phyloP scores from a whole-genome alignment of 2,113 vertebrate genomes.

The Vireo altiloquus region DNA sequence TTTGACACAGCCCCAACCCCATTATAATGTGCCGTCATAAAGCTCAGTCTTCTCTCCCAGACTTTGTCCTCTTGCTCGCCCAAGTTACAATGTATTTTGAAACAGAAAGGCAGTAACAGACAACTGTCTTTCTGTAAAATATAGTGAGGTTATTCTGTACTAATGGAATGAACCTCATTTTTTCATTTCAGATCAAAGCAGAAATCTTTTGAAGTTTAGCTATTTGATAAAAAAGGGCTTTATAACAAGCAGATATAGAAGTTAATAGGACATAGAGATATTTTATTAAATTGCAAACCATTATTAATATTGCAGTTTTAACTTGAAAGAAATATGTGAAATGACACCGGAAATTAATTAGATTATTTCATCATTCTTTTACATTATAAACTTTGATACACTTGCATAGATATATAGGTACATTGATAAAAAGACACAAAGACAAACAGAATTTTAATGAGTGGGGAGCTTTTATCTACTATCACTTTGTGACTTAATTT shows the following conservation, averaged over 20 bases:
- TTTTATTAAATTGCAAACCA: conserved; percentile 84
- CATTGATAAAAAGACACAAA: conserved; percentile 92
- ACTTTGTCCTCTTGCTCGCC: conserved; percentile 5
- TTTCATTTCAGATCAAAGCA: conserved; percentile 80
- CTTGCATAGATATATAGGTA: conserved; percentile 89
- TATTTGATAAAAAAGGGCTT: conserved; percentile 82
- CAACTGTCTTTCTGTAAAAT: conserved; percentile 67
- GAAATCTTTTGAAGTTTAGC: conserved; percentile 82
- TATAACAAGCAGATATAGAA: conserved; percentile 78
- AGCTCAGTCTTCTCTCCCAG: not conserved
- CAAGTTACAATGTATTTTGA: conserved; percentile 56
- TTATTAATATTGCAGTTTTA: conserved; percentile 83
- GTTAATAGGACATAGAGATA: conserved; percentile 85
- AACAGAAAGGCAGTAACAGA: conserved; percentile 58
- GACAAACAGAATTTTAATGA: conserved; percentile 97
- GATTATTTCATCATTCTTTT: conserved; percentile 90
- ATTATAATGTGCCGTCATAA: conserved; percentile 2
- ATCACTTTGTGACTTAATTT: conserved; percentile 88
- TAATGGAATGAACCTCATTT: conserved; percentile 78
- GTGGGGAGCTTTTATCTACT: conserved; percentile 88
- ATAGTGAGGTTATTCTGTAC: conserved; percentile 74
- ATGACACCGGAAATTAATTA: conserved; percentile 86
- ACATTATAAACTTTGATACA: conserved; percentile 90
- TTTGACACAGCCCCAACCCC: not conserved
- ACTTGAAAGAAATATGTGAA: conserved; percentile 84